Percentiles rank a stretch among this genome's conserved stretches.
These are phyloP conservation scores for Euura lappo DNA, from an alignment of 1,140 invertebrate genomes.

Conservation along the genomic window DNA sequence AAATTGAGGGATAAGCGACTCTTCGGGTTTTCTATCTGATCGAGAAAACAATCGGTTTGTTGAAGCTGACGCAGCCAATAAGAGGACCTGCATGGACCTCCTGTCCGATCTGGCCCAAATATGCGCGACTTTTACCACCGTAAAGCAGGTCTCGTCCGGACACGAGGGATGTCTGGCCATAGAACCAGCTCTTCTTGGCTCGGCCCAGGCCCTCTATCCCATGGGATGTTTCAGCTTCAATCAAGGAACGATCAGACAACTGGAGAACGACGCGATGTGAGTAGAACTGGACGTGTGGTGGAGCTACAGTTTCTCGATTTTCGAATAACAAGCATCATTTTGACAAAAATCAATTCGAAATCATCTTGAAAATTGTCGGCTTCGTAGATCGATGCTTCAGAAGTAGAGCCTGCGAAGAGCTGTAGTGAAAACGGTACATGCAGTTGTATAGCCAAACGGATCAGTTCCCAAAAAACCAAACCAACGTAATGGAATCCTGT, in stretches of 20 bases:
- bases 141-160: slow-evolving; percentile 44
- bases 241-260: slow-evolving; percentile 51
- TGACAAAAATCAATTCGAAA: too few relatives aligned
- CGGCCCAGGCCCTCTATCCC: slow-evolving; percentile 57
- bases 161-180: slow-evolving; percentile 59
- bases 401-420: too few relatives aligned
- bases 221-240: slow-evolving; percentile 63
- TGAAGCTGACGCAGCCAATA: slow-evolving; percentile 51
- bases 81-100: slow-evolving; percentile 61
- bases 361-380: too few relatives aligned
- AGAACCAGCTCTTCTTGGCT: slow-evolving; percentile 59
- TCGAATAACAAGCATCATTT: slow-evolving; percentile 16
- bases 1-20: not conserved
- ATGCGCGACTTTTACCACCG: slow-evolving; percentile 60
- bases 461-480: too few relatives aligned
- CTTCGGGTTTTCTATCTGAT: slow-evolving; percentile 9
- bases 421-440: too few relatives aligned
- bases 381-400: too few relatives aligned
- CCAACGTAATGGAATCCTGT: too few relatives aligned
- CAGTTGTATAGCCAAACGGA: too few relatives aligned
- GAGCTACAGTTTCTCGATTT: slow-evolving; percentile 26
- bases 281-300: too few relatives aligned
- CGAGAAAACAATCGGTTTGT: not conserved
- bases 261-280: slow-evolving; percentile 30
- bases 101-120: slow-evolving; percentile 62